Evolutionary conservation across 2,113 vertebrate species (phyloP).

Genomic region (Riparia riparia): DNA sequence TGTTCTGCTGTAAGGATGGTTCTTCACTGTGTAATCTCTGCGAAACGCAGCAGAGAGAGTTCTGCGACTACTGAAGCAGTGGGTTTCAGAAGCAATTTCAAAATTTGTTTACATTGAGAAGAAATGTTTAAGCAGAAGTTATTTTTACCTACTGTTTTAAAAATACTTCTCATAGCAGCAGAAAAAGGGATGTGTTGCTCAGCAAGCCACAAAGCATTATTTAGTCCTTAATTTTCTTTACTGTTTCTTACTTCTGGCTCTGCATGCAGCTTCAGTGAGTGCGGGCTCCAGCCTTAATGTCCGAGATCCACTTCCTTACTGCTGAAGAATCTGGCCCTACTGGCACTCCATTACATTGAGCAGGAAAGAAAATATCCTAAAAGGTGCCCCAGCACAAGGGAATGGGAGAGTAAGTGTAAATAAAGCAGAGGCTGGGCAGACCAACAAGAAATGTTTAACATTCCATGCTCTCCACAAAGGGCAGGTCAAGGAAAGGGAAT

Average conservation of each 20-base stretch:
- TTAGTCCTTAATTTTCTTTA: background rate
- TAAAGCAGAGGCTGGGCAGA: slow-evolving; percentile 75
- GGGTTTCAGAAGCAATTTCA: background rate
- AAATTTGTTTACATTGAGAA: background rate
- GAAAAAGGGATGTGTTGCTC: background rate
- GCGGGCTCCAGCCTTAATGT: background rate
- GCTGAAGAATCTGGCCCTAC: background rate
- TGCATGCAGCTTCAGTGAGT: background rate
- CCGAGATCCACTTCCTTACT: background rate
- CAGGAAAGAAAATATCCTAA: slow-evolving; percentile 53
- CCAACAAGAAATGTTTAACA: slow-evolving; percentile 81
- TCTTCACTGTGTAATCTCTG: background rate
- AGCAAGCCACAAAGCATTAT: background rate
- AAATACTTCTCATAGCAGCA: background rate
- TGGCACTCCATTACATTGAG: background rate
- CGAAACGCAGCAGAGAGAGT: background rate
- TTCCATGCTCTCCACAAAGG: slow-evolving; percentile 83
- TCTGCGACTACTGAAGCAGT: background rate
- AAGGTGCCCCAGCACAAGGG: slow-evolving; percentile 59
- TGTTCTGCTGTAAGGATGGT: background rate
- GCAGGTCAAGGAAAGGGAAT: slow-evolving; percentile 82
- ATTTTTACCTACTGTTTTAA: background rate
- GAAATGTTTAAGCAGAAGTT: background rate
- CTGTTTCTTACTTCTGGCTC: background rate
- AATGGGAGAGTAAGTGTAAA: slow-evolving; percentile 72